Evolutionary conservation across 2,797 vertebrate genomes (phyloP), one percentile per base, ranked within the genome.

Genomic region (Varecia variegata): DNA sequence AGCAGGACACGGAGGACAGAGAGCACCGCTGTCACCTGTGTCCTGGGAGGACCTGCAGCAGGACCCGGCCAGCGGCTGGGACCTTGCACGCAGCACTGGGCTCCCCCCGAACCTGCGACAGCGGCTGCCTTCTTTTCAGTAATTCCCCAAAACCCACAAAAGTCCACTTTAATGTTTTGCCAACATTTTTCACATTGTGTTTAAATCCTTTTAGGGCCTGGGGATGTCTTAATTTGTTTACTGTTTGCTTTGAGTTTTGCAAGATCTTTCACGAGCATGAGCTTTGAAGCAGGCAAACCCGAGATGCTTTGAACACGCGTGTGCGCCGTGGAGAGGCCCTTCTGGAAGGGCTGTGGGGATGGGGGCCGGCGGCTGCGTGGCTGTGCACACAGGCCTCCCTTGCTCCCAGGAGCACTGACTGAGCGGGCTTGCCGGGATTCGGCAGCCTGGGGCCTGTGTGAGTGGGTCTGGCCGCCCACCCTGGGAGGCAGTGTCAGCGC

Each of bases 91-190:
- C 14, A 3, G 25, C 30, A 8, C 6, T 5, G 3, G 68, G 45
- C 38, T 45, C 20, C 45, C 45, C 21, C 7, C 38, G 3, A 1
- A n/a, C 50, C 27, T 5, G 77, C 88, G 60, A 4, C 5, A 2
- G 25, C 43, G 30, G 50, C 77, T 2, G 6, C 77, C 80, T 54
- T 32, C 86, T 23, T 40, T 40, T 40, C 4, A 1, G 0, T n/a
- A 70, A 50, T 30, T 47, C 74, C 80, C 73, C 79, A 54, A 17
- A 56, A 27, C 67, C 82, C 60, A 70, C 52, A 6, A 12, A 71
- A 27, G 14, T 56, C 56, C 93, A 70, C 88, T 80, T 80, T 90
- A 43, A 90, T 90, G 88, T 40, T 67, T 32, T 93, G 90, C 93
- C 93, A 95, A 50, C 70, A 40, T 47, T 71, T 89, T 47, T 38